Evolutionary conservation across 1,140 invertebrate genomes (phyloP), one percentile per base, ranked within the genome.

Genomic region (Trypoxylus dichotomus): DNA sequence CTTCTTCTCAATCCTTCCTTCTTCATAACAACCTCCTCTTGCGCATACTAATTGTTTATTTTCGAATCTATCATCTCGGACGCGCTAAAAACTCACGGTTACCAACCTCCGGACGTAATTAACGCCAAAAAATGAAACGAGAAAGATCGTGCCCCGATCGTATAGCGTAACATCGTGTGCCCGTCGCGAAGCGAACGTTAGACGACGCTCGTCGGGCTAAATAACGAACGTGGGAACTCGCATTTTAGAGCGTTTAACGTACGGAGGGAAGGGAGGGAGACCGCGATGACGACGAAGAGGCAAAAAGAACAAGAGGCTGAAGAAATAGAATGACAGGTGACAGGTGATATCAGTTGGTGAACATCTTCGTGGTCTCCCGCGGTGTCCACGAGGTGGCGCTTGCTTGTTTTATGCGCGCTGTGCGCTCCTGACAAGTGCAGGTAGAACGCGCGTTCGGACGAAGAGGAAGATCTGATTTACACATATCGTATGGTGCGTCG

Each of bases 331-430:
- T 37, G 72, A 74, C 72, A 74, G 72, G 13, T 74, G 72, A 74
- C 72, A 74, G 72, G 72, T 74, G 72, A 42, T 74, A 74, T 74
- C 72, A 74, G 72, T 41, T 21, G 72, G 72, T 37, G 32, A 29
- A 41, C 72, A 74, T 74, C 72, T 74, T 37, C 72, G 72, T 74
- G 72, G 72, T 74, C 72, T 74, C 72, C 72, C 72, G 72, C 32
- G 27, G 72, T 37, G 72, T 41, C 72, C 32, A 3, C 32, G 72
- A 74, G 72, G 72, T 74, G 72, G 72, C 72, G 72, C 72, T 74
- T 19, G 72, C 72, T 10, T 41, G 24, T 74, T 74, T 47, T 47
- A 47, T 47, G 43, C 43, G 29, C 13, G 32, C 27, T 2, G 32
- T 32, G 7, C 25, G 13, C 27, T 68, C 21, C 72, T 29, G 72